phyloP scores from a whole-genome alignment of 2,113 vertebrate genomes.

The Hepsetus odoe region DNA sequence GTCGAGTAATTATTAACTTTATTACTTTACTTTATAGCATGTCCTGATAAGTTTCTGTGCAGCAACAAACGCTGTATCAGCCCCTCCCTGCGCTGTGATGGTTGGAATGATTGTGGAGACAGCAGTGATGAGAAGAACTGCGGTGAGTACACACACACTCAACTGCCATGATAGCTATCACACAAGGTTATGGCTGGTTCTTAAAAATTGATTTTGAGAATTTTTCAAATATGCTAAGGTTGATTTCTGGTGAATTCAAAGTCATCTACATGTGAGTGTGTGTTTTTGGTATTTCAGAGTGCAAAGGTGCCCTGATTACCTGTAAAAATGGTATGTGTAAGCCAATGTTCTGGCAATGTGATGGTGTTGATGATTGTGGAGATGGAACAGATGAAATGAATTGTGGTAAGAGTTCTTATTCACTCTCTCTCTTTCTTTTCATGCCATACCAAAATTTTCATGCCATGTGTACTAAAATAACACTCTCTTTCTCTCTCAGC shows the following conservation, averaged over 20 bases:
- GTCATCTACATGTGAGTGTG: background rate
- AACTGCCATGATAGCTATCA: background rate
- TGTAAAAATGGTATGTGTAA: conserved; percentile 88
- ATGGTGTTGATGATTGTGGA: conserved; percentile 86
- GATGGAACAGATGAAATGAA: conserved; percentile 85
- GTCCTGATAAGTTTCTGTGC: conserved; percentile 84
- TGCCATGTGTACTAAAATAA: background rate
- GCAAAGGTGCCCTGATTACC: conserved; percentile 68
- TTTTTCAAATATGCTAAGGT: too few species aligned
- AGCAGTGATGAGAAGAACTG: conserved; percentile 83
- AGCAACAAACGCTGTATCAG: conserved; percentile 79
- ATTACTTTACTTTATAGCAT: conserved; percentile 78
- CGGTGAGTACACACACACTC: conserved; percentile 74
- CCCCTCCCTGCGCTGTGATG: conserved; percentile 79
- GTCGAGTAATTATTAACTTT: background rate
- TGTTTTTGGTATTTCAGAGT: conserved; percentile 62
- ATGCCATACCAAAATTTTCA: background rate
- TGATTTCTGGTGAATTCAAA: background rate
- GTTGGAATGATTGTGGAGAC: conserved; percentile 91
- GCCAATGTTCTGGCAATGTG: conserved; percentile 87
- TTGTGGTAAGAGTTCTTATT: conserved; percentile 80
- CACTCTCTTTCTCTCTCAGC: conserved; percentile 40
- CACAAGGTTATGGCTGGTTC: too few species aligned
- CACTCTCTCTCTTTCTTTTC: background rate
- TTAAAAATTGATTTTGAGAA: too few species aligned